phyloP scores from a whole-genome alignment of 2,113 vertebrate species.

The Pholis gunnellus region DNA sequence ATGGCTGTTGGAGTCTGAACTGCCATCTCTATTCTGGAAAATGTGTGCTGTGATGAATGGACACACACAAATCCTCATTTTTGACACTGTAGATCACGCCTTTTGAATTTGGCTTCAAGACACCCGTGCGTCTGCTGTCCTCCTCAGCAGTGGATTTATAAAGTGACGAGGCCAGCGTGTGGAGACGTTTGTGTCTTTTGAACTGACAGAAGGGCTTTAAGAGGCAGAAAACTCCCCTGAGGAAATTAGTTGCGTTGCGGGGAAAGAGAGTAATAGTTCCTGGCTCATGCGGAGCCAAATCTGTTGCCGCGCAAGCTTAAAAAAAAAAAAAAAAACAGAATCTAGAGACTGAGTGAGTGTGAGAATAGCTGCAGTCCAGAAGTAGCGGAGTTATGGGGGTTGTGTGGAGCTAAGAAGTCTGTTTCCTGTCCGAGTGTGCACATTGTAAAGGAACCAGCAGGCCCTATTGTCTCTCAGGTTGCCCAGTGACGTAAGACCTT shows the following conservation, averaged over 20 bases:
- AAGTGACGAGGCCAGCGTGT: slow-evolving; percentile 45
- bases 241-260: slow-evolving; percentile 52
- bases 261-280: slow-evolving; percentile 32
- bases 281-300: slow-evolving; percentile 16
- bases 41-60: slow-evolving; percentile 24
- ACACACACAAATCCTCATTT: slow-evolving; percentile 34
- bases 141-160: slow-evolving; percentile 64
- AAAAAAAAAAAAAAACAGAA: not conserved
- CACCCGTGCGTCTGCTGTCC: slow-evolving; percentile 56
- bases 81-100: slow-evolving; percentile 12
- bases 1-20: slow-evolving; percentile 39
- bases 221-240: slow-evolving; percentile 37
- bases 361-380: slow-evolving; percentile 46
- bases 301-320: slow-evolving; percentile 20
- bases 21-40: slow-evolving; percentile 50
- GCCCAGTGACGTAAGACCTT: slow-evolving; percentile 71
- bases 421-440: slow-evolving; percentile 74
- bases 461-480: slow-evolving; percentile 71
- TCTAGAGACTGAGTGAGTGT: slow-evolving; percentile 57
- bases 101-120: slow-evolving; percentile 40
- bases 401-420: slow-evolving; percentile 42
- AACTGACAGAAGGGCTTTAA: slow-evolving; percentile 47
- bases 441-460: slow-evolving; percentile 66
- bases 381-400: slow-evolving; percentile 40
- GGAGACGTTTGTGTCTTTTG: slow-evolving; percentile 46